Conservation (phyloP, 2,113 vertebrate species). For the Cacatua alba region DNA sequence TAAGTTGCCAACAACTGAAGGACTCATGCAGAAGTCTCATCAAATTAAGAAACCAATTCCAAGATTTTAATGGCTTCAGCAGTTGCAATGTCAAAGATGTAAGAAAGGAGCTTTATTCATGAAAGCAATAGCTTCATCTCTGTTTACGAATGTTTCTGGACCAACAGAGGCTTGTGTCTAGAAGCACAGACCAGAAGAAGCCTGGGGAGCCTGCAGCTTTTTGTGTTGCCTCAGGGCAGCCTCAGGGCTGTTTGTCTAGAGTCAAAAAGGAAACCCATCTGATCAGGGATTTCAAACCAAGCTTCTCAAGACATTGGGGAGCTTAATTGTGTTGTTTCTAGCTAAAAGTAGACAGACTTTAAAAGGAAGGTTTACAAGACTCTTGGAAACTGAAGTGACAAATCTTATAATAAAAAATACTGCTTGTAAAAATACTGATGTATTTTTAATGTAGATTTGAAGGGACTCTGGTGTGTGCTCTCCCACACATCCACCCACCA, state of each 20-base stretch:
- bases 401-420: background rate
- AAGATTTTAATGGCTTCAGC: background rate
- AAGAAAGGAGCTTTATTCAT: background rate
- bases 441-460: background rate
- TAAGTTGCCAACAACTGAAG: background rate
- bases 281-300: background rate
- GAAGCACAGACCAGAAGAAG: background rate
- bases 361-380: background rate
- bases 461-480: background rate
- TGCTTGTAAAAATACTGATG: background rate
- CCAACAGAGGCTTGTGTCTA: background rate
- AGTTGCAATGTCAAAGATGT: background rate
- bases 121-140: background rate
- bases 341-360: background rate
- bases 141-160: background rate
- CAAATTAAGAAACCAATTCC: background rate
- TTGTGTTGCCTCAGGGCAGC: background rate
- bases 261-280: background rate
- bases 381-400: background rate
- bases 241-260: background rate
- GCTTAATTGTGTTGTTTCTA: background rate
- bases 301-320: background rate
- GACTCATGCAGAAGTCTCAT: background rate
- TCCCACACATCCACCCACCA: conserved; percentile 33
- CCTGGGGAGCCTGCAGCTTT: background rate